Percentiles rank a stretch among this genome's conserved stretches.
phyloP scores from a whole-genome alignment of 2,888 invertebrate species.

The Chymomyza caudatula region DNA sequence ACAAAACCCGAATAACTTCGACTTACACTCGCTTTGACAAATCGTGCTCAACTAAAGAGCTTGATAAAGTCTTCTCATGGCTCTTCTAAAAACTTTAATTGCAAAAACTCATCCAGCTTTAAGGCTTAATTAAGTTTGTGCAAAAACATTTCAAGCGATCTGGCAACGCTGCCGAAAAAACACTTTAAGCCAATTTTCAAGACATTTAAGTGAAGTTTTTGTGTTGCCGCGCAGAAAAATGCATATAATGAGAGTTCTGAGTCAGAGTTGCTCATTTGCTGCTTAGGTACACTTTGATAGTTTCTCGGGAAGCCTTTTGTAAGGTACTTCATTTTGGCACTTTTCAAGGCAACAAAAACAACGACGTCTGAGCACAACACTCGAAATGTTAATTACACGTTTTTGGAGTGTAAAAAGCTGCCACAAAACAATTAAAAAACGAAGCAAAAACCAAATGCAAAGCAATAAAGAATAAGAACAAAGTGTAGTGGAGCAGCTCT shows the following conservation, averaged over 20 bases:
- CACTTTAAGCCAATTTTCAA: not conserved
- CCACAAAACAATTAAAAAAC: not conserved
- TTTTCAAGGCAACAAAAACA: slow-evolving; percentile 1
- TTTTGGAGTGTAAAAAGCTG: slow-evolving; percentile 41
- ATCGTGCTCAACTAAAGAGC: no score
- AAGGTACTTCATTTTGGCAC: not conserved
- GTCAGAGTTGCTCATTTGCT: not conserved
- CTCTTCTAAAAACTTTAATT: no score
- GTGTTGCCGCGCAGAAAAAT: not conserved
- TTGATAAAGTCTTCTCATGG: no score
- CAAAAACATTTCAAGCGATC: not conserved
- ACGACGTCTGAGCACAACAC: slow-evolving; percentile 20
- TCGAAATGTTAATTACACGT: slow-evolving; percentile 57
- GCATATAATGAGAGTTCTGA: not conserved
- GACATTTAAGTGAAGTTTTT: not conserved
- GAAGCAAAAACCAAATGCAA: not conserved
- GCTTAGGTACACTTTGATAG: not conserved
- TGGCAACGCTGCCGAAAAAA: no score
- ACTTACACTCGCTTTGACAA: no score
- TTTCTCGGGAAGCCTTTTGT: not conserved
- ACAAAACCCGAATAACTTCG: no score
- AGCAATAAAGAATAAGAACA: not conserved
- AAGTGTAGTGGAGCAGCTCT: not conserved
- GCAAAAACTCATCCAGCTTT: no score
- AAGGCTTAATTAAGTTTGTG: not conserved